Evolutionary conservation across 1,140 invertebrate species (phyloP).

Genomic region (Aporrectodea caliginosa): DNA sequence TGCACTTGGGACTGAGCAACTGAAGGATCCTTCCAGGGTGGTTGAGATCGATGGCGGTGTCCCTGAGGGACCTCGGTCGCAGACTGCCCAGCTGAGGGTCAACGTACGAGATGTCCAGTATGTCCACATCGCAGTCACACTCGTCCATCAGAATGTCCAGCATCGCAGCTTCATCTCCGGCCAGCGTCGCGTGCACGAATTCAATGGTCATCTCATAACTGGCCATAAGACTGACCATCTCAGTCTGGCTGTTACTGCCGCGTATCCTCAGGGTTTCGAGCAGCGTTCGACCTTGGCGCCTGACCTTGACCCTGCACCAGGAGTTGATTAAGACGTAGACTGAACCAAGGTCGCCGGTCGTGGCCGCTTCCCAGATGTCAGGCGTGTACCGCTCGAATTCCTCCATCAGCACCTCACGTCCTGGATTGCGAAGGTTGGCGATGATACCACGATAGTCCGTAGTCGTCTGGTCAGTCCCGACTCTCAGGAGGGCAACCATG

Average conservation of each 20-base stretch:
- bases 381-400: slow-evolving; percentile 41
- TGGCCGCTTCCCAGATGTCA: slow-evolving; percentile 44
- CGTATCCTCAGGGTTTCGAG: background rate
- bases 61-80: slow-evolving; percentile 41
- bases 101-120: slow-evolving; percentile 42
- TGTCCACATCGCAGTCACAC: slow-evolving; percentile 38
- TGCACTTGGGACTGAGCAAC: background rate
- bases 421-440: background rate
- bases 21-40: slow-evolving; percentile 30
- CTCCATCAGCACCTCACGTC: slow-evolving; percentile 19
- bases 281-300: slow-evolving; percentile 33
- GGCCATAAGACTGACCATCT: slow-evolving; percentile 41
- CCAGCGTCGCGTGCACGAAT: slow-evolving; percentile 47
- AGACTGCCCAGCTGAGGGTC: slow-evolving; percentile 41
- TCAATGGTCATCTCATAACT: slow-evolving; percentile 47
- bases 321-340: slow-evolving; percentile 46
- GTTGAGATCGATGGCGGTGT: slow-evolving; percentile 42
- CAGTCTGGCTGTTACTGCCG: background rate
- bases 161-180: slow-evolving; percentile 45
- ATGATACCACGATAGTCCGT: slow-evolving; percentile 5
- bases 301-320: slow-evolving; percentile 48
- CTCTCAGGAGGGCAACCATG: slow-evolving; percentile 1
- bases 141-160: slow-evolving; percentile 38
- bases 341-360: slow-evolving; percentile 40
- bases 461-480: background rate